These are phyloP conservation scores for Antitype chi DNA, from an alignment of 2,888 invertebrate species.

Conservation along the genomic window DNA sequence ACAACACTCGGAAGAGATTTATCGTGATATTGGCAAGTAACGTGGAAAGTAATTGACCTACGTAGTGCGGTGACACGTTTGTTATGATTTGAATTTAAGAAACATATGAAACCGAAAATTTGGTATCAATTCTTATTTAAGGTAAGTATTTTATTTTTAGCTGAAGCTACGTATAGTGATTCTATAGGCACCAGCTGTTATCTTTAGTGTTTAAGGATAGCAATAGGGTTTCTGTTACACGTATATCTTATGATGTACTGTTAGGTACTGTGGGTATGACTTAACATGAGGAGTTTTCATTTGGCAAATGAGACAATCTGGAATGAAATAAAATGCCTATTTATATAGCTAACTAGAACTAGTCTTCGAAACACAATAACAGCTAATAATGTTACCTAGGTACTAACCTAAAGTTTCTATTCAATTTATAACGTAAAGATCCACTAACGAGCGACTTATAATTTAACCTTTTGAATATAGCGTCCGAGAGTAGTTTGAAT, in stretches of 20 bases:
- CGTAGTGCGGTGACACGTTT: too few species aligned
- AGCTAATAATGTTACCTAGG: background rate
- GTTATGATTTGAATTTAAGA: too few species aligned
- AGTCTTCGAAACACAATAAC: background rate
- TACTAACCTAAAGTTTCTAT: background rate
- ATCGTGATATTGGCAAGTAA: too few species aligned
- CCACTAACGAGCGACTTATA: background rate
- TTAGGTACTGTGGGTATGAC: background rate
- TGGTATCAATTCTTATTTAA: too few species aligned
- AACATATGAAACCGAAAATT: too few species aligned
- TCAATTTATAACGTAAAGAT: background rate
- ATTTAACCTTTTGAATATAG: slow-evolving; percentile 13
- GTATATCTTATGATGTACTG: background rate
- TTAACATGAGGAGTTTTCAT: background rate
- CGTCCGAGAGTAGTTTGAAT: slow-evolving; percentile 8
- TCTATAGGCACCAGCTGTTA: too few species aligned
- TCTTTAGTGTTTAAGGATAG: too few species aligned
- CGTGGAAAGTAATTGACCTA: too few species aligned
- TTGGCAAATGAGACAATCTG: background rate
- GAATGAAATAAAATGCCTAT: background rate
- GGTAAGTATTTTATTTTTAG: too few species aligned
- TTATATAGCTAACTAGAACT: background rate
- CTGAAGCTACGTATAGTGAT: too few species aligned
- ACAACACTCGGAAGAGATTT: too few species aligned
- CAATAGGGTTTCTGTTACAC: too few species aligned